Conservation (phyloP, 2,113 vertebrate genomes). For the Clarias gariepinus region DNA sequence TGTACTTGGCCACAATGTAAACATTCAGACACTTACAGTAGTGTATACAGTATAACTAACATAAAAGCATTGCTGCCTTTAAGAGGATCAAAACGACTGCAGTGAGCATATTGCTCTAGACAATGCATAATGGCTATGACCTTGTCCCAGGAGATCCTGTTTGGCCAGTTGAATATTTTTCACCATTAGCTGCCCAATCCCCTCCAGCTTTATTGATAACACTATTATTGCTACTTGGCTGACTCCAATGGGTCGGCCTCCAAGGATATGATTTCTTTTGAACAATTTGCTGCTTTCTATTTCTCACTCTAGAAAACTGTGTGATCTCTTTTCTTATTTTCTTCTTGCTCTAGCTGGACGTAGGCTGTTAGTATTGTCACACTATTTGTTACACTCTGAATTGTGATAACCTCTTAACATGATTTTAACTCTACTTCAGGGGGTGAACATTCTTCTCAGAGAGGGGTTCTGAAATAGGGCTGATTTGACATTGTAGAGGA, state of each 20-base stretch:
- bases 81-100: constrained; percentile 12
- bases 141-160: constrained; percentile 10
- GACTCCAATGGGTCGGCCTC: background rate
- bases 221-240: constrained; percentile 32
- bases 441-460: background rate
- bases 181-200: constrained; percentile 13
- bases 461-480: background rate
- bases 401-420: constrained; percentile 10
- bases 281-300: background rate
- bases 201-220: constrained; percentile 18
- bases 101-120: background rate
- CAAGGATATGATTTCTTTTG: constrained; percentile 14
- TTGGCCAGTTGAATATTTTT: constrained; percentile 2
- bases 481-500: constrained; percentile 10
- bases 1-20: background rate
- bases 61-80: constrained; percentile 27
- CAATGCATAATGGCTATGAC: constrained; percentile 6
- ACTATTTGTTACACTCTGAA: background rate
- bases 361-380: background rate
- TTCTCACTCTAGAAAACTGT: background rate
- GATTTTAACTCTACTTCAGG: constrained; percentile 6
- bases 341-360: background rate
- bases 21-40: background rate
- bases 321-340: background rate
- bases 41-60: constrained; percentile 1